These are phyloP conservation scores for Cranoglanis bouderius DNA, from an alignment of 2,113 vertebrate genomes.

Conservation along the genomic window DNA sequence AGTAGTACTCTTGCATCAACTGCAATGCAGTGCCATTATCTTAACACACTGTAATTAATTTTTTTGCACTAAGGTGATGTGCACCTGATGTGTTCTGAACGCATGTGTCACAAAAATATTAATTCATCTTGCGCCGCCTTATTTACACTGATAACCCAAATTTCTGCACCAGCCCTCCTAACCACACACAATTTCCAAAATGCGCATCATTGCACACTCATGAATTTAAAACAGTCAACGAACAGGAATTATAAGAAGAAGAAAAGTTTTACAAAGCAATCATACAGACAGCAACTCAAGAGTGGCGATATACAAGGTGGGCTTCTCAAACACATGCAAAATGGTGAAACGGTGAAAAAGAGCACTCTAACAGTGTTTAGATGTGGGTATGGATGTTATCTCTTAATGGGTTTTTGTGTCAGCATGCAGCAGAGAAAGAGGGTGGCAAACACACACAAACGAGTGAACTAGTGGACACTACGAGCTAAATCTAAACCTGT, in stretches of 20 bases:
- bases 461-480: constrained; percentile 23
- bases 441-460: constrained; percentile 23
- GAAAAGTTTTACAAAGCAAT: background rate
- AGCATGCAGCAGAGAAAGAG: constrained; percentile 26
- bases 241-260: background rate
- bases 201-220: background rate
- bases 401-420: background rate
- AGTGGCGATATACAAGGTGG: background rate
- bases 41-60: background rate
- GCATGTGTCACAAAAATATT: background rate
- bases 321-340: constrained; percentile 4
- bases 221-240: background rate
- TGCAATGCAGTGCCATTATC: background rate
- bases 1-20: background rate
- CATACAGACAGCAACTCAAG: background rate
- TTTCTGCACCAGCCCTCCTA: background rate
- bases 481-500: background rate
- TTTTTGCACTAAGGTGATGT: background rate
- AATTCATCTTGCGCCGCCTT: background rate
- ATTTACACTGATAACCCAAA: background rate
- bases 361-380: background rate
- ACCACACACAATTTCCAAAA: background rate
- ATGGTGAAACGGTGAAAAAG: background rate
- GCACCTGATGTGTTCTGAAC: background rate
- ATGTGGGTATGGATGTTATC: background rate